A percentile compares a stretch with the other conserved stretches of the same genome.
Conservation (phyloP, 2,113 vertebrate genomes). For the Ceratotherium simum region DNA sequence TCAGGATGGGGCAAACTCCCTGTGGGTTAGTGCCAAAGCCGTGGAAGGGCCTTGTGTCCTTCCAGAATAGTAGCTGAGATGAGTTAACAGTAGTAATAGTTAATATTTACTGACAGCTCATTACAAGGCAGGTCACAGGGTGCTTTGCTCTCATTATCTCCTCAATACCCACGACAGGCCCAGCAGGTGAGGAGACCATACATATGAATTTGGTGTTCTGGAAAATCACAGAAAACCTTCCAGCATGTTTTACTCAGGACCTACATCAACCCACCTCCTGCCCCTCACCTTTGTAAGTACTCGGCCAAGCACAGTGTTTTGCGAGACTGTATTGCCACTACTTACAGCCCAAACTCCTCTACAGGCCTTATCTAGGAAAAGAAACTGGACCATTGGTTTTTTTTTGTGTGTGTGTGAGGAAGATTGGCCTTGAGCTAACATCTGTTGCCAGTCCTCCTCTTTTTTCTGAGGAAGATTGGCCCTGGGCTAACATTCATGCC, state of each 20-base stretch:
- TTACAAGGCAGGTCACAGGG: neutral
- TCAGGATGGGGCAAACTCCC: neutral
- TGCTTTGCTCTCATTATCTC: neutral
- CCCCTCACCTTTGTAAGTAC: neutral
- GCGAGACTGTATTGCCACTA: neutral
- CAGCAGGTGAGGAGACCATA: neutral
- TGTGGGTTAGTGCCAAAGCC: neutral
- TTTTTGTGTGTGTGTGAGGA: no score
- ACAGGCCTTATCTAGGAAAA: neutral
- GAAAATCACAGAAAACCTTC: slow-evolving; percentile 50
- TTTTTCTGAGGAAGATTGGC: no score
- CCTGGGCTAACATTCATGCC: no score
- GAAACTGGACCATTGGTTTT: neutral
- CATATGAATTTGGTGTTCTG: neutral
- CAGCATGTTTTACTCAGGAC: neutral
- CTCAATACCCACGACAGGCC: neutral
- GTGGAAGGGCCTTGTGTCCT: neutral
- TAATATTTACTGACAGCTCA: neutral
- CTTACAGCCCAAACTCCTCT: slow-evolving; percentile 28
- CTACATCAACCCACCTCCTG: neutral
- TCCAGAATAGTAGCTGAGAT: neutral
- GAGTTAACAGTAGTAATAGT: neutral
- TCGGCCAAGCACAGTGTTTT: neutral
- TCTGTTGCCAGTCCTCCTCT: no score
- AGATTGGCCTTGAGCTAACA: no score